Evolutionary conservation across 2,797 vertebrate species (phyloP), one percentile per base, ranked within the genome.

Genomic region (Periparus ater): DNA sequence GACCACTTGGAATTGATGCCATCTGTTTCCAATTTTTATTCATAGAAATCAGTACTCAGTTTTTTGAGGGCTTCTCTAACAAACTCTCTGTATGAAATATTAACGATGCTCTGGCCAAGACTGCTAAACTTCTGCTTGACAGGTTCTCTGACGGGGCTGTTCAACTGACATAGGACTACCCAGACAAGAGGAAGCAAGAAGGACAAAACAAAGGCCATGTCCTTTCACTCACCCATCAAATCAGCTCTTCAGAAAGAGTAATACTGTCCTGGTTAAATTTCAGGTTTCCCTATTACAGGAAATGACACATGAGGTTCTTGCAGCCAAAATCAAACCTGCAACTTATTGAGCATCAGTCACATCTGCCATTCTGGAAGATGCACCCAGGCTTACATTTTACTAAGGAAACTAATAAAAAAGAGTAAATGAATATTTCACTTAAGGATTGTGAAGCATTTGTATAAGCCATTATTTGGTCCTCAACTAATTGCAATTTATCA

Each of bases 1-100:
- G 63, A 67, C 67, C 81, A 36, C 71, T 71, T 82, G 30, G 77
- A 90, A 93, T 19, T 17, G 15, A 48, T 82, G 79, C 48, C 89
- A 95, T 88, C 89, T 93, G 89, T 88, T 97, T 79, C 54, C 34
- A 88, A 47, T 79, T 90, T 90, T 92, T 93, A 85, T 81, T 86
- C 91, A 53, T 25, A 85, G 77, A 72, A 68, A 66, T 75, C 72
- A 75, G 54, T 75, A 72, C 45, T 48, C 38, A 10, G 29, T 62
- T 67, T 88, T 72, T 53, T 50, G 60, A 81, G 29, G 62, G 73
- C 70, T 92, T 84, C 16, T 42, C 45, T 57, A 63, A 65, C 51
- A 62, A 84, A 79, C 30, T 68, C 44, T 36, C n/a, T 58, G 1
- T 50, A 57, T 0, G 0, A 88, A 80, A 22, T 21, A 66, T 3